phyloP scores from a whole-genome alignment of 2,888 invertebrate species.

The Philhelius pedissequus region DNA sequence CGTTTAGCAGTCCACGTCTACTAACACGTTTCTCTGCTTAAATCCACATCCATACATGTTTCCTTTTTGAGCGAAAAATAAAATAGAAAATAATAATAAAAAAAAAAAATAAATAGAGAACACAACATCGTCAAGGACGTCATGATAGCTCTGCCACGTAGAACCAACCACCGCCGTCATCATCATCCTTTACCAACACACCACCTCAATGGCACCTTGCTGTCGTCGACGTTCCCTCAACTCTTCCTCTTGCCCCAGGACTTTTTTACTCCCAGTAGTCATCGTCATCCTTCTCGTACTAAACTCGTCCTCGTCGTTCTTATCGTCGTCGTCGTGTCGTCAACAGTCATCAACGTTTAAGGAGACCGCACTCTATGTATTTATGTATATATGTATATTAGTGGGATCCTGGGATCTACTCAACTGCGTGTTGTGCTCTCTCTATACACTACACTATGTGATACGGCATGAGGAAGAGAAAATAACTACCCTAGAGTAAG shows the following conservation, averaged over 20 bases:
- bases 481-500: constrained; percentile 39
- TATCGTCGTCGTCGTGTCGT: constrained; percentile 7
- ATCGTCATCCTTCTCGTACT: background rate
- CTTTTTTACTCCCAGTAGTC: background rate
- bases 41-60: constrained; percentile 9
- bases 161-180: constrained; percentile 25
- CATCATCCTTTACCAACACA: constrained; percentile 21
- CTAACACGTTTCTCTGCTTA: background rate
- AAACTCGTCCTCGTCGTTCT: background rate
- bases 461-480: constrained; percentile 15
- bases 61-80: background rate
- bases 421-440: constrained; percentile 8
- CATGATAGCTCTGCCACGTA: constrained; percentile 40
- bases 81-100: constrained; percentile 3
- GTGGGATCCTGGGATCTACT: constrained; percentile 38
- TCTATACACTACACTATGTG: background rate
- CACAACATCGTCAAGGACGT: constrained; percentile 61
- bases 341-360: constrained; percentile 63
- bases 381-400: too few species aligned
- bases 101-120: constrained; percentile 23
- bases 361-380: constrained; percentile 61
- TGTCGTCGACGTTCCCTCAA: constrained; percentile 10
- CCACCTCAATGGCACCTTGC: constrained; percentile 53
- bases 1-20: constrained; percentile 24
- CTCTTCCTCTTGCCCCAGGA: background rate